A percentile compares a stretch with the other conserved stretches of the same genome.
phyloP scores from a whole-genome alignment of 2,797 vertebrate genomes.

The Bradypodion pumilum region DNA sequence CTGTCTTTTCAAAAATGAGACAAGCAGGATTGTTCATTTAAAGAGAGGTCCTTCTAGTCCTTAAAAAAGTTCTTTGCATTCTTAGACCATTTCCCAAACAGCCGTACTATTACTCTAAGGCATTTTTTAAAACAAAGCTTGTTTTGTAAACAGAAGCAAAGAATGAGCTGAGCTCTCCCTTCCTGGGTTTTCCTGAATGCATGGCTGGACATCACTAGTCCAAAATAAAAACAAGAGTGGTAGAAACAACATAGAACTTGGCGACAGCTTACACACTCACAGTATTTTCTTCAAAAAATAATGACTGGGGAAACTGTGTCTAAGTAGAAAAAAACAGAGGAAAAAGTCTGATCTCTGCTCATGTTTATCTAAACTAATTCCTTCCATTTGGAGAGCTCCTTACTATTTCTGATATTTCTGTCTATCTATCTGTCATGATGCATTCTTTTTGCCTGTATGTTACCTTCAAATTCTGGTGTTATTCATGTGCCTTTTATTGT shows the following conservation, averaged over 20 bases:
- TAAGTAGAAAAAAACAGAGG: not conserved
- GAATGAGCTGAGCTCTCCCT: slow-evolving; percentile 38
- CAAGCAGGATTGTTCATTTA: not conserved
- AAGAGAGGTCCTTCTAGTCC: slow-evolving; percentile 29
- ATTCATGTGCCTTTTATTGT: not conserved
- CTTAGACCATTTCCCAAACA: slow-evolving; percentile 39
- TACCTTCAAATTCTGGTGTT: not conserved
- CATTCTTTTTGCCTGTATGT: not conserved
- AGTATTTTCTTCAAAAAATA: not conserved
- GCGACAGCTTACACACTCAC: slow-evolving; percentile 10
- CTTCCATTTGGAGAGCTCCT: not conserved
- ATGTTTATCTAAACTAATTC: not conserved
- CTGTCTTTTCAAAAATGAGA: not conserved
- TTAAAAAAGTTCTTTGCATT: slow-evolving; percentile 44
- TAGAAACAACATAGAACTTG: not conserved
- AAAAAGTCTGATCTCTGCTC: not conserved
- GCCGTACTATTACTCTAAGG: slow-evolving; percentile 39
- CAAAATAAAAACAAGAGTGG: slow-evolving; percentile 52
- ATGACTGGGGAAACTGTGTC: not conserved
- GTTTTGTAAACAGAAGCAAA: slow-evolving; percentile 59
- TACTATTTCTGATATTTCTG: no score
- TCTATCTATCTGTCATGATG: not conserved
- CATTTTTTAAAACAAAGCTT: slow-evolving; percentile 25
- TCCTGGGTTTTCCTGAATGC: slow-evolving; percentile 18
- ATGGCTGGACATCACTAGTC: slow-evolving; percentile 33